Evolutionary conservation across 64 coral and sea anemone species (phyloP), one percentile per base, ranked within the genome.

Genomic region (Dendronephthya gigantea): DNA sequence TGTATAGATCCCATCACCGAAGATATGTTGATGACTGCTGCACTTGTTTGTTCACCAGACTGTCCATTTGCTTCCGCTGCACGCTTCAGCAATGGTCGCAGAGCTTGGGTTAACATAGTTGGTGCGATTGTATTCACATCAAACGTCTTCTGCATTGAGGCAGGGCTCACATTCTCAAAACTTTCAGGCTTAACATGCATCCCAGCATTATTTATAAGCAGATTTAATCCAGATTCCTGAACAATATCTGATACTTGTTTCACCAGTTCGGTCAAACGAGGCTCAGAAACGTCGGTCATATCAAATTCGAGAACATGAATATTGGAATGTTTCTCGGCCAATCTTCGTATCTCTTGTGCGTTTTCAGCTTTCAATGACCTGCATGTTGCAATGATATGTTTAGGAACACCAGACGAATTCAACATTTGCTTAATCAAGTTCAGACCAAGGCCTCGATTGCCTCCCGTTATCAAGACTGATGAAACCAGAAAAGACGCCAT

Each of bases 51-150:
- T 12, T 52, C 50, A 74, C n/a, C n/a, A n/a, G n/a, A n/a, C n/a
- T n/a, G n/a, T n/a, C 68, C 68, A 17, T 27, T 27, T 27, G 13
- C 68, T 19, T 74, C 25, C 30, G 14, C 68, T 1, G 68, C 32
- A 35, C 11, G 68, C 32, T 74, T 74, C 17, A 74, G 13, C 25
- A 74, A 30, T 27, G 68, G 68, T 11, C n/a, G 11, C 11, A 74
- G 31, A 2, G 68, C 68, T n/a, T 27, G 22, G 1, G 68, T 74
- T 7, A 74, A 13, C 68, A 74, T 74, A 30, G 31, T 25, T 12
- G 68, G 68, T 12, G 68, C n/a, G 68, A 74, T 27, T 13, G 68
- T 74, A 74, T 74, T 74, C 68, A 74, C 68, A 2, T 74, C 68
- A 74, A 74, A 27, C 11, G 2, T 0, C 23, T 74, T 74, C 1